A percentile compares a stretch with the other conserved stretches of the same genome.
phyloP scores from a whole-genome alignment of 2,888 invertebrate species.

The Epinotia bilunana region DNA sequence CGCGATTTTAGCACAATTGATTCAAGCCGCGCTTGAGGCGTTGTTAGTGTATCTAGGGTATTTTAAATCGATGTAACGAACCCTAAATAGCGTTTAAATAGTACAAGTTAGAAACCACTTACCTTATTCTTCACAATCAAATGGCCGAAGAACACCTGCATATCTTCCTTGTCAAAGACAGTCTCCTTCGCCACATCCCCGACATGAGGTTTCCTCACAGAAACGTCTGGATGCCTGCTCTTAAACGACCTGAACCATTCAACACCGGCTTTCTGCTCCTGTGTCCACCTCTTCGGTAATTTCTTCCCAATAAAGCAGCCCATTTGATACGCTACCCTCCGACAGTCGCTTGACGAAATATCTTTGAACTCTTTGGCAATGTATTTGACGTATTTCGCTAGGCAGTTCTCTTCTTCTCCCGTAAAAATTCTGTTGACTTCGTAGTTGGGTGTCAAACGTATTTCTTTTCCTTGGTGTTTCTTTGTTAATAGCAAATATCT shows the following conservation, averaged over 20 bases:
- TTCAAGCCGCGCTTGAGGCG: too few relatives aligned
- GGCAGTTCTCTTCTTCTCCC: background rate
- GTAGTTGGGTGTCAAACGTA: conserved; percentile 6
- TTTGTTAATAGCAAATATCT: background rate
- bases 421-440: background rate
- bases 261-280: background rate
- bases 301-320: conserved; percentile 9
- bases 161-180: background rate
- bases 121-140: conserved; percentile 10
- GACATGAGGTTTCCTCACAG: background rate
- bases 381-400: background rate
- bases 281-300: background rate
- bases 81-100: too few relatives aligned
- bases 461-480: background rate
- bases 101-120: background rate
- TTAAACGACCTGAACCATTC: background rate
- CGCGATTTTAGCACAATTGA: too few relatives aligned
- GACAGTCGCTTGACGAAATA: background rate
- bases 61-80: too few relatives aligned
- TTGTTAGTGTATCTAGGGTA: too few relatives aligned
- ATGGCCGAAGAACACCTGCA: conserved; percentile 3
- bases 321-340: background rate
- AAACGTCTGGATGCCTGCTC: background rate
- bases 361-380: background rate
- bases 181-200: background rate